These are phyloP conservation scores for Pelosia muscerda DNA, from an alignment of 2,888 invertebrate species.

Conservation along the genomic window DNA sequence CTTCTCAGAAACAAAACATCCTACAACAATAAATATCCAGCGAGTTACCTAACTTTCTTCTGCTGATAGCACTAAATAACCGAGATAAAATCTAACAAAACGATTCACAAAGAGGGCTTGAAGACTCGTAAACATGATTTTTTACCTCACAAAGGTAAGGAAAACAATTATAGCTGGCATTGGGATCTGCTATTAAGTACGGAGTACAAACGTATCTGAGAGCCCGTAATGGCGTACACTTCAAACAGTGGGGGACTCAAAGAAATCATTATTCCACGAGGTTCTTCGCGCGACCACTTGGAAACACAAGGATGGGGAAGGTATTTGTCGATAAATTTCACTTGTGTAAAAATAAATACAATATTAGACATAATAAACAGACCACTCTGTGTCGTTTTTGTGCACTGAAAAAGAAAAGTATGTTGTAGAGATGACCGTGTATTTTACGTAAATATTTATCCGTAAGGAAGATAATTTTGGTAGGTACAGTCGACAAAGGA, in stretches of 20 bases:
- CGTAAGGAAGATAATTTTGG: no score
- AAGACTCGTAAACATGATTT: constrained; percentile 58
- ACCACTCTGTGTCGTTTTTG: no score
- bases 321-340: constrained; percentile 31
- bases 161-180: constrained; percentile 82
- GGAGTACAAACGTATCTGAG: constrained; percentile 81
- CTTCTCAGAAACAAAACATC: not conserved
- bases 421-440: no score
- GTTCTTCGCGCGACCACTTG: constrained; percentile 84
- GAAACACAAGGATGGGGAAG: constrained; percentile 65
- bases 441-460: no score
- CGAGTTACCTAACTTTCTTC: not conserved
- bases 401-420: no score
- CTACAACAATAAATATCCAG: constrained; percentile 7
- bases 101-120: constrained; percentile 25
- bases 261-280: constrained; percentile 86
- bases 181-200: constrained; percentile 81
- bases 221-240: constrained; percentile 80
- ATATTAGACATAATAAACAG: no score
- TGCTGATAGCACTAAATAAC: constrained; percentile 10
- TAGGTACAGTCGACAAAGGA: no score
- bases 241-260: constrained; percentile 83
- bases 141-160: constrained; percentile 74
- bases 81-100: constrained; percentile 25
- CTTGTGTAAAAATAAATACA: not conserved